Evolutionary conservation across 1,140 invertebrate species (phyloP).

Genomic region (Drosophila arizonae): DNA sequence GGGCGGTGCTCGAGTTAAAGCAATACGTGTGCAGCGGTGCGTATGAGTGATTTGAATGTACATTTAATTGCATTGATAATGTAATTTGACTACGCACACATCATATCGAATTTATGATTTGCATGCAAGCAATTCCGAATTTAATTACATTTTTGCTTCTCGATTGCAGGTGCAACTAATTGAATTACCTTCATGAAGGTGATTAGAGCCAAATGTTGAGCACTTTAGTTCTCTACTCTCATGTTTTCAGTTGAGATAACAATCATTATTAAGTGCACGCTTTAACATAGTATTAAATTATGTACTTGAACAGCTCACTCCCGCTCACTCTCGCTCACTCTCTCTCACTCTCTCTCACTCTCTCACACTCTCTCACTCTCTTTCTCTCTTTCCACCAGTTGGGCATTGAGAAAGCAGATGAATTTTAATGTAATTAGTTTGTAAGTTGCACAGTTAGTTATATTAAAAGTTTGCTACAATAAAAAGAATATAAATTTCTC

Average conservation of each 20-base stretch:
- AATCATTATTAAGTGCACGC: background rate
- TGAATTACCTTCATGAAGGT: background rate
- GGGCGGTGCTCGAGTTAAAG: constrained; percentile 11
- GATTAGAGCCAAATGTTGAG: background rate
- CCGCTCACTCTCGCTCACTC: no score
- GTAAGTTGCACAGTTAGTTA: no score
- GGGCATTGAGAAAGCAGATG: no score
- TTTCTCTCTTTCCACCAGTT: no score
- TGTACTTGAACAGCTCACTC: no score
- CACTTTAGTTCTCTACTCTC: background rate
- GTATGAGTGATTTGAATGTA: constrained; percentile 68
- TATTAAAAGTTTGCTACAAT: no score
- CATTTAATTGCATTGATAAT: constrained; percentile 66
- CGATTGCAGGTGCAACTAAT: constrained; percentile 11
- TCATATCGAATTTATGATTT: constrained; percentile 32
- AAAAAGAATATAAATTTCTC: no score
- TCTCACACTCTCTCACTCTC: no score
- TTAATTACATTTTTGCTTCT: constrained; percentile 29
- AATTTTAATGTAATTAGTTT: no score
- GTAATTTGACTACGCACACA: constrained; percentile 28
- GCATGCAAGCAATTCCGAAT: constrained; percentile 22
- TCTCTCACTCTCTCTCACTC: no score
- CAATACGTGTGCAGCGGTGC: constrained; percentile 62
- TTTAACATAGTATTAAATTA: no score
- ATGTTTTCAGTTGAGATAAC: background rate